Conservation (phyloP, 2,888 invertebrate species). For the Dryobotodes eremita region DNA sequence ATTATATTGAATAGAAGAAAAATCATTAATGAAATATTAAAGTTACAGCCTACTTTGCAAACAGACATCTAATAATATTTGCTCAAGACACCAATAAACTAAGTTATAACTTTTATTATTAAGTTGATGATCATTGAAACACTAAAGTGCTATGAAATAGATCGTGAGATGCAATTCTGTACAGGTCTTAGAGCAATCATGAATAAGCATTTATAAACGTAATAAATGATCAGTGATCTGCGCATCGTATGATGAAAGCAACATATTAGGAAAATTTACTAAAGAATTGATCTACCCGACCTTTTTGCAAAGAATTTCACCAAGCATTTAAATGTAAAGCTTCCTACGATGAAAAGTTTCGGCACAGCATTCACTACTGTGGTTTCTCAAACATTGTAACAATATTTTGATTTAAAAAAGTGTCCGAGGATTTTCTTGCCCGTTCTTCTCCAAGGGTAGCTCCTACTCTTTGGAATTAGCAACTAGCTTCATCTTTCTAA, state of each 20-base stretch:
- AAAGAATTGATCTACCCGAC: background rate
- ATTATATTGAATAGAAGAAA: background rate
- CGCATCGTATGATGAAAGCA: slow-evolving; percentile 37
- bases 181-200: slow-evolving; percentile 36
- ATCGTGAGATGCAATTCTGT: slow-evolving; percentile 26
- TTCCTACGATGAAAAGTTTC: background rate
- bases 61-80: background rate
- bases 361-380: background rate
- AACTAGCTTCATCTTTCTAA: too few relatives aligned
- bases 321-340: background rate
- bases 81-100: background rate
- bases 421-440: too few relatives aligned
- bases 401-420: too few relatives aligned
- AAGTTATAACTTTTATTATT: background rate
- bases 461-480: too few relatives aligned
- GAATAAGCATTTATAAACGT: slow-evolving; percentile 35
- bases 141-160: slow-evolving; percentile 18
- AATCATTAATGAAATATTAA: background rate
- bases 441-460: too few relatives aligned
- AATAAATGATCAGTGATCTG: slow-evolving; percentile 35
- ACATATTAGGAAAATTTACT: background rate
- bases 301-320: background rate
- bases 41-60: background rate
- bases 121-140: slow-evolving; percentile 27
- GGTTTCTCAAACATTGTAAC: background rate